Evolutionary conservation across 2,113 vertebrate genomes (phyloP).

Genomic region (Jaculus jaculus): DNA sequence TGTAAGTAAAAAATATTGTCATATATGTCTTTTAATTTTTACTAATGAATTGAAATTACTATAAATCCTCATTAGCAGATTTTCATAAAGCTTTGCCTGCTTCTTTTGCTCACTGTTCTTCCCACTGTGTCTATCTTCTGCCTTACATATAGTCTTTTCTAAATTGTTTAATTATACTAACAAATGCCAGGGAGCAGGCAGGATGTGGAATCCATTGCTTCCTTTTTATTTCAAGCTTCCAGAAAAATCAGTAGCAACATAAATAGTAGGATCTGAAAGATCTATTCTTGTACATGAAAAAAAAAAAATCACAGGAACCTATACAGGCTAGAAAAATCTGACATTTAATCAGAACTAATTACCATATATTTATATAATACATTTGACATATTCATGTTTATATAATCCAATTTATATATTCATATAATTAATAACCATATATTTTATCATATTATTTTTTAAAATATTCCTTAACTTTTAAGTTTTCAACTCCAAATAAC

Average conservation of each 20-base stretch:
- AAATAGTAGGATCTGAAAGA: neutral
- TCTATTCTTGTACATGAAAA: neutral
- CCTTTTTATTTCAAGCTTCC: neutral
- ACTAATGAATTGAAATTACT: neutral
- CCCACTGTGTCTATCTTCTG: neutral
- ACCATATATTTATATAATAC: neutral
- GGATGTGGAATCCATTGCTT: neutral
- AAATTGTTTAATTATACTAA: slow-evolving; percentile 22
- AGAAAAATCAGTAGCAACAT: neutral
- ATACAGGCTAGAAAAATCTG: neutral
- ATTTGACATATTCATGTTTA: neutral
- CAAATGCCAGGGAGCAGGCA: neutral
- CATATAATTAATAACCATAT: neutral
- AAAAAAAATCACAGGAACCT: neutral
- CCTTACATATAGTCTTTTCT: neutral
- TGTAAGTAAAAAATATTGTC: neutral
- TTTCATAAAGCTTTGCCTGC: neutral
- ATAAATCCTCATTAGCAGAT: neutral
- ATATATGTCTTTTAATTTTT: neutral
- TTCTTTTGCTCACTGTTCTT: neutral
- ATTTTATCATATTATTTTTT: neutral
- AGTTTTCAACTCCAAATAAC: neutral
- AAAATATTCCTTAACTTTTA: neutral
- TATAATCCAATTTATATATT: no score
- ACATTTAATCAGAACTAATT: neutral